Conservation (phyloP, 2,113 vertebrate genomes). For the Chlamydotis undulata region DNA sequence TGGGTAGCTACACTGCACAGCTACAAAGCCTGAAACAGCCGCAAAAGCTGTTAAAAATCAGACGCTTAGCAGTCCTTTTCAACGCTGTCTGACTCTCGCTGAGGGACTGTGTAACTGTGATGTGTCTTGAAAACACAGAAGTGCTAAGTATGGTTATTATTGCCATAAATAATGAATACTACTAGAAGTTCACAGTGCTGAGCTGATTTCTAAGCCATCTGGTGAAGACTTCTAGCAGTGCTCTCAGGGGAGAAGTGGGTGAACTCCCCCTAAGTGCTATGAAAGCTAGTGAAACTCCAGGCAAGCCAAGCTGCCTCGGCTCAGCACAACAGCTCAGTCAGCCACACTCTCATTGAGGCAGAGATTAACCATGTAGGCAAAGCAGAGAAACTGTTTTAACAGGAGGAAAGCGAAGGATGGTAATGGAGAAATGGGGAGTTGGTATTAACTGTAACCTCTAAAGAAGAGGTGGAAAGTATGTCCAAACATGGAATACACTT, state of each 20-base stretch:
- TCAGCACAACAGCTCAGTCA: not conserved
- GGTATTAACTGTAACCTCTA: not conserved
- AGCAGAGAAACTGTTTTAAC: not conserved
- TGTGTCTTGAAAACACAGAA: not conserved
- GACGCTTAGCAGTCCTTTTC: not conserved
- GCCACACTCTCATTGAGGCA: not conserved
- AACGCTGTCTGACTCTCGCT: not conserved
- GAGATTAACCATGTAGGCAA: not conserved
- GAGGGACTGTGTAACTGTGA: not conserved
- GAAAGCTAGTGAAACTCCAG: not conserved
- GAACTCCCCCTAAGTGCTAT: not conserved
- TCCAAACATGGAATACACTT: not conserved
- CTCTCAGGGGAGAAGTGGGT: not conserved
- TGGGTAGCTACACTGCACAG: not conserved
- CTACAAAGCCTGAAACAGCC: not conserved
- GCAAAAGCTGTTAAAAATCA: not conserved
- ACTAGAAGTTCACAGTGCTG: not conserved
- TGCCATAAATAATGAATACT: not conserved
- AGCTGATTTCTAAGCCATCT: not conserved
- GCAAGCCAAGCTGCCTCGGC: accelerated
- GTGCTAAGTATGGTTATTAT: not conserved
- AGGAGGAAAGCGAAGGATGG: not conserved
- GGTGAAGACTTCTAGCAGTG: not conserved
- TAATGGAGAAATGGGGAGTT: not conserved
- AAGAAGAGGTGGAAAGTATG: not conserved